Evolutionary conservation across 35 echinoderm and acorn worm species (phyloP), one percentile per base, ranked within the genome.

Genomic region (Lytechinus pictus): DNA sequence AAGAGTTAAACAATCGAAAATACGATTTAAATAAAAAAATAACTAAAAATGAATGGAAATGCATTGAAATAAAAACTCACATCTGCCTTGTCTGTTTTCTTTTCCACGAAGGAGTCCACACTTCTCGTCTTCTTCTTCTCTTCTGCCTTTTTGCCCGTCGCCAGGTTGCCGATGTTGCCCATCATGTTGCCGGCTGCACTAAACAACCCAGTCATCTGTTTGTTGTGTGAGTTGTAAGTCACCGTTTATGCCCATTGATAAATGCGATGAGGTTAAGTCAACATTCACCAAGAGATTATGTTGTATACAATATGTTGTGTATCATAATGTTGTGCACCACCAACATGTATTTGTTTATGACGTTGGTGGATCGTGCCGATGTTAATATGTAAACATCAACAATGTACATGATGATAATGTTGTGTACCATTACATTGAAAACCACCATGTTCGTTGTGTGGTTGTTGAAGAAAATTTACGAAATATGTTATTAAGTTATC

Each of bases 181-280:
- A 97, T 94, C 7, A 95, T 57, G 54, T n/a, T 96, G 9, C 95
- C 97, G 5, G 97, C 97, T 92, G 95, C 97, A 72, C 97, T 93
- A 95, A 97, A 95, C 24, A 97, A 27, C 13, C 95, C 95, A 8
- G 97, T 96, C 55, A 97, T 88, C 97, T 97, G 19, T 16, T 60
- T 79, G 12, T 91, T 94, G 3, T 58, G 13, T 58, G 13, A 58
- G 66, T 79, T 79, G 33, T 44, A 79, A 79, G n/a, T 24, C 66
- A 79, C 66, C 66, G n/a, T 16, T 0, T 8, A n/a, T 79, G 66
- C n/a, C 66, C 66, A 79, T 1, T 16, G 66, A 24, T 4, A 79
- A 79, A 24, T 19, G 16, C 16, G 57, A 6, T 24, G 66, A 79
- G 8, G 66, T 79, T 79, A 79, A 6, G 66, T 19, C 7, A 79